Conservation (phyloP, 2,797 vertebrate genomes). For the Xenops minutus region DNA sequence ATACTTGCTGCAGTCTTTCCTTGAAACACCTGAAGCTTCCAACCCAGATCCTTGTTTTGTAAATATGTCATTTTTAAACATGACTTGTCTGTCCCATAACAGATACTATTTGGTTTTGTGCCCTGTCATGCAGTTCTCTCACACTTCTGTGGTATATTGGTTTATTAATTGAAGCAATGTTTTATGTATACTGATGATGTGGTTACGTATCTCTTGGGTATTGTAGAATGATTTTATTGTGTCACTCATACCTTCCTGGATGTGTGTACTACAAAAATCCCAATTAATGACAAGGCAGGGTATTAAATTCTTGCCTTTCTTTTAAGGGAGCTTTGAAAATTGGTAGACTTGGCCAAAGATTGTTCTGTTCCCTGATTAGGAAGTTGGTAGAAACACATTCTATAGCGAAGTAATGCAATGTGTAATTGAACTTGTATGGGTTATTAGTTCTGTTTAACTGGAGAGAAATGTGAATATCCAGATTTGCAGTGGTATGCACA, state of each 20-base stretch:
- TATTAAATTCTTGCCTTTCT: not conserved
- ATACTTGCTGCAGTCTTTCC: not conserved
- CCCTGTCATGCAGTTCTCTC: not conserved
- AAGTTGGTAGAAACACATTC: not conserved
- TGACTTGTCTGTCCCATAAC: rapidly evolving
- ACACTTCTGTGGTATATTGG: not conserved
- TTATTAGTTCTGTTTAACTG: not conserved
- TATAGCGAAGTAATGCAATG: not conserved
- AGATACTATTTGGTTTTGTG: not conserved
- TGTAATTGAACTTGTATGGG: not conserved
- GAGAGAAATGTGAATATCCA: not conserved
- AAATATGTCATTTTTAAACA: not conserved
- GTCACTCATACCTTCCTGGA: not conserved
- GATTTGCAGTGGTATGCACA: not conserved
- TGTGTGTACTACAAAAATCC: not conserved
- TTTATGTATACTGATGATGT: not conserved
- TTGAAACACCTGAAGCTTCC: not conserved
- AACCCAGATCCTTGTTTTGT: not conserved
- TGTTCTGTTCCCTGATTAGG: not conserved
- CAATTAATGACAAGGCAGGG: not conserved
- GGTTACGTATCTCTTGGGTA: not conserved
- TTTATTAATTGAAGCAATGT: not conserved
- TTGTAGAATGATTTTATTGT: not conserved
- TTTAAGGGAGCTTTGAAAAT: not conserved
- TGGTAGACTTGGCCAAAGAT: not conserved